Evolutionary conservation across 2,888 invertebrate species (phyloP), one percentile per base, ranked within the genome.

Genomic region (Oscheius sp.): DNA sequence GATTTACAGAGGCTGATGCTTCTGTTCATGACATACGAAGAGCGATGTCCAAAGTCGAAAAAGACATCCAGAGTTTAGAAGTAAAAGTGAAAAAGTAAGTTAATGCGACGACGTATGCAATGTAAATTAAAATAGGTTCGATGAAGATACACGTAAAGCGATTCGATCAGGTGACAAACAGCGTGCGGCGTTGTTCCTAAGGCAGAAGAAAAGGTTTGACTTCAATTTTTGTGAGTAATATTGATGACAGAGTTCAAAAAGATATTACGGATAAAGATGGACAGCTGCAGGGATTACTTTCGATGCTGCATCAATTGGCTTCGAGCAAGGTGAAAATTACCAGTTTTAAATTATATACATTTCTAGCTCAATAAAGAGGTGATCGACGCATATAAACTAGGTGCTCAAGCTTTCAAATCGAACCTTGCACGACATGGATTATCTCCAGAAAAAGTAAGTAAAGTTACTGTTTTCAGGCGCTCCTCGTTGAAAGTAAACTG

Each of bases 241-340:
- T 9, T 27, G 2, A 46, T 2, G 49, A 55, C 12, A 55, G 63
- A 0, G 82, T 80, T 18, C 84, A 85, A 64, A 86, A 87, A 74
- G 85, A 86, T 29, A 73, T 87, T 0, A 61, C 73, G 9, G 86
- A 85, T 73, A 87, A 86, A 70, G 87, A 87, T 61, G 77, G 73
- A 7, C 87, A 87, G 61, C 83, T 82, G 49, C 85, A 85, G 58
- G 77, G 81, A 12, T 79, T 86, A 16, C 72, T 81, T 13, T 64
- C 77, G 2, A 86, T 87, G 83, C 79, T 87, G 23, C 81, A 86
- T 70, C 86, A 86, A 68, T 77, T 87, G 21, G 80, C 83, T 0
- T 68, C 78, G 21, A 84, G 80, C n/a, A 85, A 85, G 64, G 78
- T 78, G 3, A 9, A 35, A 41, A 18, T 27, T 55, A 13, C n/a